A percentile compares a stretch with the other conserved stretches of the same genome.
Conservation (phyloP, 2,113 vertebrate genomes). For the Oxygymnocypris stewartii region DNA sequence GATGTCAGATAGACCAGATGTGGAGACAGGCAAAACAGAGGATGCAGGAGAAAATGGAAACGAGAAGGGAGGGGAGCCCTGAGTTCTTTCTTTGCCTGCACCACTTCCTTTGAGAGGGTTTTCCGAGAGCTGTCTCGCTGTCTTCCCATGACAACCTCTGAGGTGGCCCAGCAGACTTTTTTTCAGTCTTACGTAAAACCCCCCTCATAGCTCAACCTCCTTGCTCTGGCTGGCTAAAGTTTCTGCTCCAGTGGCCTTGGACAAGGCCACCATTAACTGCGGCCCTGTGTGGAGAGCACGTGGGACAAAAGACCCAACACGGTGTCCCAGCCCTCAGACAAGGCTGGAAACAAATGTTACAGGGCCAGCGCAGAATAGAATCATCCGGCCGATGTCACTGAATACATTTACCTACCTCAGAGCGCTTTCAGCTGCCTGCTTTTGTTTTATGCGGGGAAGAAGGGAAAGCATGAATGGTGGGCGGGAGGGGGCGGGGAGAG, state of each 20-base stretch:
- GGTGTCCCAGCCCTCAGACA: constrained; percentile 91
- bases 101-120: constrained; percentile 56
- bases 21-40: constrained; percentile 39
- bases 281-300: constrained; percentile 83
- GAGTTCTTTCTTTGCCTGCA: constrained; percentile 43
- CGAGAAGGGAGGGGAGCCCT: constrained; percentile 26
- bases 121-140: constrained; percentile 62
- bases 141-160: constrained; percentile 78
- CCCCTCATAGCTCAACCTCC: constrained; percentile 57
- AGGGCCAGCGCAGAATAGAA: constrained; percentile 92
- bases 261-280: constrained; percentile 98
- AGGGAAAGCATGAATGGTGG: constrained; percentile 80
- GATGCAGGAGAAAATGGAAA: not conserved
- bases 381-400: constrained; percentile 97
- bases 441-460: constrained; percentile 78
- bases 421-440: constrained; percentile 81
- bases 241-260: constrained; percentile 88
- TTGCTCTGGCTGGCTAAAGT: constrained; percentile 75
- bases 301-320: constrained; percentile 91
- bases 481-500: constrained; percentile 67
- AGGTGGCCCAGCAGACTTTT: constrained; percentile 75
- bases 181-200: constrained; percentile 49
- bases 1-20: constrained; percentile 66
- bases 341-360: constrained; percentile 96
- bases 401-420: constrained; percentile 99